phyloP scores from a whole-genome alignment of 2,113 vertebrate species.

The Pelecanoides urinatrix region DNA sequence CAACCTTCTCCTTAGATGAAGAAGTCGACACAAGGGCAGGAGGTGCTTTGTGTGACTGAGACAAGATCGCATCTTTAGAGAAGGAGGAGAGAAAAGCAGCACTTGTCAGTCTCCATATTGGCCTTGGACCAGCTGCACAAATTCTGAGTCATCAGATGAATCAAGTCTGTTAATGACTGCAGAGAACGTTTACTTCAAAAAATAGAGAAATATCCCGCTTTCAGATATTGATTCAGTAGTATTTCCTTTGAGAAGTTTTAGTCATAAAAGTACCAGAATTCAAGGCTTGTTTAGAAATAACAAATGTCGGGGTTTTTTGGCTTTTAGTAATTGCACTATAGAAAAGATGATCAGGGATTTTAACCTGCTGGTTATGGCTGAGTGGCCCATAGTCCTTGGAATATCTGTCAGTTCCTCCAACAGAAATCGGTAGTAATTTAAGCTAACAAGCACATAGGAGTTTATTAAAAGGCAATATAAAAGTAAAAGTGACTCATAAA shows the following conservation, averaged over 20 bases:
- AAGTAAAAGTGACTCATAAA: not conserved
- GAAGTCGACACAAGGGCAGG: not conserved
- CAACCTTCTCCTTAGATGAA: not conserved
- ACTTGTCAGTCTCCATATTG: not conserved
- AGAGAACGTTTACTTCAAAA: not conserved
- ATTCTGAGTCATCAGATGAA: slow-evolving; percentile 40
- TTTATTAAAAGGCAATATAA: not conserved
- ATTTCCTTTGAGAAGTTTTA: not conserved
- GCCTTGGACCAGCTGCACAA: slow-evolving; percentile 5
- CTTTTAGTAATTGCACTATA: not conserved
- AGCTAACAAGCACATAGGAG: not conserved
- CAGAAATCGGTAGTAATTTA: not conserved
- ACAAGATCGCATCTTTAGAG: not conserved
- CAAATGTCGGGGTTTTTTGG: not conserved
- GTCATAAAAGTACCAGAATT: not conserved
- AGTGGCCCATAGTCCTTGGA: not conserved
- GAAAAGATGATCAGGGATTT: not conserved
- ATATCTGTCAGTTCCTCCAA: not conserved
- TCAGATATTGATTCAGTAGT: not conserved
- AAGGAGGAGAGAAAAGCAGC: not conserved
- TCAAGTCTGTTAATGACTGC: not conserved
- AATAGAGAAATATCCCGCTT: not conserved
- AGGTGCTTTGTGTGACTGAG: not conserved
- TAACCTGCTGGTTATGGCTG: not conserved
- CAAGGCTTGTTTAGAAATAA: not conserved